Evolutionary conservation across 2,797 vertebrate genomes (phyloP).

Genomic region (Cephalopachus bancanus): DNA sequence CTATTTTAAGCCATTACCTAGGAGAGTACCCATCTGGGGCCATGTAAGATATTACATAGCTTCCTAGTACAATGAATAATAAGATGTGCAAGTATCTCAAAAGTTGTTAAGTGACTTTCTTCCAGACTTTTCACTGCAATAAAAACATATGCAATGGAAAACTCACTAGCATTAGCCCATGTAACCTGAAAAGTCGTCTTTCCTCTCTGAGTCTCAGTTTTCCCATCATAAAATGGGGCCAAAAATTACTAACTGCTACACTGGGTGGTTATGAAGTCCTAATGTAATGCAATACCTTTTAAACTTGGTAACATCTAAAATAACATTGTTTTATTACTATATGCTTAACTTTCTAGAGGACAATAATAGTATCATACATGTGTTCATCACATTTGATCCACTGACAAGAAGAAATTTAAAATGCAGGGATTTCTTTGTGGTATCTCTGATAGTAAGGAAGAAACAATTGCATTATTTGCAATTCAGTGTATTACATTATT

Average conservation of each 20-base stretch:
- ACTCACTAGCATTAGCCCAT: not conserved
- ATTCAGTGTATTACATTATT: not conserved
- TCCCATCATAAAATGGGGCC: not conserved
- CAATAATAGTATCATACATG: not conserved
- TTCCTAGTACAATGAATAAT: not conserved
- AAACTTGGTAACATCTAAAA: not conserved
- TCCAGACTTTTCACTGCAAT: not conserved
- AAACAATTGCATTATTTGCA: accelerated
- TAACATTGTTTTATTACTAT: not conserved
- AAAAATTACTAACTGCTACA: not conserved
- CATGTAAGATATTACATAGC: accelerated
- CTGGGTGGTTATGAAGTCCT: not conserved
- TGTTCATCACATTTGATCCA: not conserved
- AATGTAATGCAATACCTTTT: not conserved
- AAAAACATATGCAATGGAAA: not conserved
- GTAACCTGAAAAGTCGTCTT: not conserved
- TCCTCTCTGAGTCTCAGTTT: not conserved
- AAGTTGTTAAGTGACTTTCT: not conserved
- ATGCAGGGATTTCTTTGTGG: not conserved
- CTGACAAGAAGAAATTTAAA: not conserved
- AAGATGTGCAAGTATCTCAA: not conserved
- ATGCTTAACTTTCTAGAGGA: not conserved
- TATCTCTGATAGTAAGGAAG: not conserved
- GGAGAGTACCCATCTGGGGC: too few species aligned
- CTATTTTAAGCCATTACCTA: too few species aligned